A percentile compares a stretch with the other conserved stretches of the same genome.
Evolutionary conservation across 2,888 invertebrate genomes (phyloP).

Genomic region (Zelleria hepariella): DNA sequence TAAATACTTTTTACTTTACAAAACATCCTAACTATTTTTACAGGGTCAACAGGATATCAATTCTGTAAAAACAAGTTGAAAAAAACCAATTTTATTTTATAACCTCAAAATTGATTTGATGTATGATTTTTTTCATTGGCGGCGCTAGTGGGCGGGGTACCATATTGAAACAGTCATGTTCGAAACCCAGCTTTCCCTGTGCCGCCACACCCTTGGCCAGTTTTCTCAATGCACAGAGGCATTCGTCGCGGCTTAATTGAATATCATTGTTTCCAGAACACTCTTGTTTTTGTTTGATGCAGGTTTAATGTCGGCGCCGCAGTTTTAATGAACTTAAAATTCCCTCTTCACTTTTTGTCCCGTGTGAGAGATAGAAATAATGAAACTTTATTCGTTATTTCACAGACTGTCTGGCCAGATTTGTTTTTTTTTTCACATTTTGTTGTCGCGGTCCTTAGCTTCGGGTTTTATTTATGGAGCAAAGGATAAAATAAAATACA

Average conservation of each 20-base stretch:
- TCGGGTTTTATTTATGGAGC: background rate
- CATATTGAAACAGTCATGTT: no score
- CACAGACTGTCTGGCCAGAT: background rate
- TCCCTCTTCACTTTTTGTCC: background rate
- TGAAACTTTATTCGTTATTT: background rate
- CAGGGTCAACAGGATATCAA: no score
- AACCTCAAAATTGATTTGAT: no score
- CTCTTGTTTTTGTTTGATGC: slow-evolving; percentile 6
- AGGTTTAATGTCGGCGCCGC: background rate
- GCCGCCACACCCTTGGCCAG: background rate
- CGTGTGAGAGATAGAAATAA: background rate
- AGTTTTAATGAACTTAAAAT: background rate
- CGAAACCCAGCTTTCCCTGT: background rate
- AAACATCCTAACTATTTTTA: no score
- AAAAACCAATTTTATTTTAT: no score
- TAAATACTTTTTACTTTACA: no score
- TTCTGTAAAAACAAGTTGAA: no score
- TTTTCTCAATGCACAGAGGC: background rate
- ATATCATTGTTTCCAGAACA: slow-evolving; percentile 24
- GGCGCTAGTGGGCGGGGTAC: no score
- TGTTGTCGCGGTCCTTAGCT: background rate
- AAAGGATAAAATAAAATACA: no score
- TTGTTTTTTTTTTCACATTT: background rate
- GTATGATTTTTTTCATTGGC: no score
- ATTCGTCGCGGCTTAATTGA: slow-evolving; percentile 16